Conservation (phyloP, 2,888 invertebrate genomes). For the Macrophya alboannulata region DNA sequence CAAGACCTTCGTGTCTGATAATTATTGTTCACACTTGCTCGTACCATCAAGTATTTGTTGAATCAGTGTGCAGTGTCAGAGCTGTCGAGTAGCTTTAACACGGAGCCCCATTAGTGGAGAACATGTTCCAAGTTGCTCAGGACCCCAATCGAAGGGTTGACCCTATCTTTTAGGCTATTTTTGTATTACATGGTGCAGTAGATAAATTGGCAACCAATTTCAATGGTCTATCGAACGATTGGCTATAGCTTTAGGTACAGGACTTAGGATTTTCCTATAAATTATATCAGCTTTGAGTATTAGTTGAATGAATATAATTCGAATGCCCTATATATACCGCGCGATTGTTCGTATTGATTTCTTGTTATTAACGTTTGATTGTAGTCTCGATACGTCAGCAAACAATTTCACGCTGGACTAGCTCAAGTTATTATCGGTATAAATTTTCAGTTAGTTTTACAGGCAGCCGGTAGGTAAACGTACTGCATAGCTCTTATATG, state of each 20-base stretch:
- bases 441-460: conserved; percentile 6
- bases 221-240: not conserved
- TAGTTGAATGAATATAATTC: not conserved
- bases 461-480: not conserved
- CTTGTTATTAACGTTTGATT: conserved; percentile 19
- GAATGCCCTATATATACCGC: not conserved
- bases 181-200: not conserved
- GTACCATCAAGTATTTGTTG: conserved; percentile 14
- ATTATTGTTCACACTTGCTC: conserved; percentile 14
- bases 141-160: conserved; percentile 19
- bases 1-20: conserved; percentile 25
- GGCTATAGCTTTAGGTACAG: not conserved
- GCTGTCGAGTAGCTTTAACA: conserved; percentile 12
- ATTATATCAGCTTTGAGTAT: not conserved
- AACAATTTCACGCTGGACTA: conserved; percentile 20
- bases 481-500: conserved; percentile 4
- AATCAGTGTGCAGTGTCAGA: conserved; percentile 21
- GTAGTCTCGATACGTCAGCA: conserved; percentile 8
- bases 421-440: not conserved
- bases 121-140: not conserved
- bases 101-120: not conserved
- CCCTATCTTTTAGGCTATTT: not conserved
- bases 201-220: conserved; percentile 1
- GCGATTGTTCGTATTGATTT: conserved; percentile 25
- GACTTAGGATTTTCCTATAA: not conserved